A percentile compares a stretch with the other conserved stretches of the same genome.
phyloP scores from a whole-genome alignment of 2,113 vertebrate species.

The Prochilodus magdalenae region DNA sequence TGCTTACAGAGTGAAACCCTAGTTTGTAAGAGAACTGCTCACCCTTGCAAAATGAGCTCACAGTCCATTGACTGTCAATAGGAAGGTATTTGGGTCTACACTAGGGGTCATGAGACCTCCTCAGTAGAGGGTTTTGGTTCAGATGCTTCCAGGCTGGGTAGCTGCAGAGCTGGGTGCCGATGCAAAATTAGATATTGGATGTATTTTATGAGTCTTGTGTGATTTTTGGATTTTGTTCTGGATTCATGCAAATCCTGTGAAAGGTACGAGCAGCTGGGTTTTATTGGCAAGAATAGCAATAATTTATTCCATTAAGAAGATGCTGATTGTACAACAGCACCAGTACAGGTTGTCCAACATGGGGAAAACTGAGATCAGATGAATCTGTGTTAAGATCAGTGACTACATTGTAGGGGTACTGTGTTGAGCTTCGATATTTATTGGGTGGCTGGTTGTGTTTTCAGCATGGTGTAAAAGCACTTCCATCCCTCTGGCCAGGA shows the following conservation, averaged over 20 bases:
- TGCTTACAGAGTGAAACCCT: slow-evolving; percentile 82
- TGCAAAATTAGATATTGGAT: slow-evolving; percentile 20
- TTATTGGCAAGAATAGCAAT: background rate
- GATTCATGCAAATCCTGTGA: slow-evolving; percentile 46
- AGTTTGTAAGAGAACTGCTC: slow-evolving; percentile 77
- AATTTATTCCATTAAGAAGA: background rate
- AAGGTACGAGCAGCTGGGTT: slow-evolving; percentile 45
- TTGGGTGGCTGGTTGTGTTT: background rate
- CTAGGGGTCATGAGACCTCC: slow-evolving; percentile 64
- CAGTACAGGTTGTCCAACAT: background rate
- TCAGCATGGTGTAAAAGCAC: background rate
- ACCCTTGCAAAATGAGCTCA: slow-evolving; percentile 81
- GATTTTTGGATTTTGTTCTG: slow-evolving; percentile 20
- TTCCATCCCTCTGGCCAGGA: slow-evolving; percentile 51
- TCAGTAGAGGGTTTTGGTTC: slow-evolving; percentile 46
- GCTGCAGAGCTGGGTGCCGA: slow-evolving; percentile 26
- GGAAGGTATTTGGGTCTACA: slow-evolving; percentile 75
- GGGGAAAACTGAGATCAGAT: background rate
- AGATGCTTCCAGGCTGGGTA: slow-evolving; percentile 61
- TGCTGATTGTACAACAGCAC: background rate
- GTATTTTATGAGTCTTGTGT: slow-evolving; percentile 11
- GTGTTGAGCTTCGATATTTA: no score
- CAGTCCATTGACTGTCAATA: slow-evolving; percentile 78
- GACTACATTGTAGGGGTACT: no score
- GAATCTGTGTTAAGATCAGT: background rate